phyloP scores from a whole-genome alignment of 2,797 vertebrate genomes.

The Nannoperca obscura region DNA sequence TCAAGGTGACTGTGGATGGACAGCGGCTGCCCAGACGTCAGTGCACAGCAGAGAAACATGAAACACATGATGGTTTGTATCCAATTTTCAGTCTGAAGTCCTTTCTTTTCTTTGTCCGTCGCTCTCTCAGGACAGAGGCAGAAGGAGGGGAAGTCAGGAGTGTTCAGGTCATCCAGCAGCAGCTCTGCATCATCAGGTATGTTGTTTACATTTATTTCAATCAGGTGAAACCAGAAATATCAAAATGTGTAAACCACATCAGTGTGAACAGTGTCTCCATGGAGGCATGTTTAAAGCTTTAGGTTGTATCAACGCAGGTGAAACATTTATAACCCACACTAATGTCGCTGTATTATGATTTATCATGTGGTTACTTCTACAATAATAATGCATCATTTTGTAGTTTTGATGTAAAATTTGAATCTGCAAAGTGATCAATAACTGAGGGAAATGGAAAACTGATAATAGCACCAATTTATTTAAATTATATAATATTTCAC shows the following conservation, averaged over 20 bases:
- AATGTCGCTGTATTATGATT: not conserved
- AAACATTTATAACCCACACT: not conserved
- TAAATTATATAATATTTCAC: not conserved
- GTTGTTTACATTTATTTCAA: not conserved
- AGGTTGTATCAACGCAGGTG: not conserved
- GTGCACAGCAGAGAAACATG: constrained; percentile 45
- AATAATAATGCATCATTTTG: not conserved
- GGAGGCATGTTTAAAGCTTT: not conserved
- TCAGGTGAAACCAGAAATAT: not conserved
- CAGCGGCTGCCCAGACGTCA: constrained; percentile 94
- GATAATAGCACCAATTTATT: not conserved
- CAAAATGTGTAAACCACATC: too few relatives aligned
- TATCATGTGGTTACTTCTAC: not conserved
- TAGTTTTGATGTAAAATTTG: not conserved
- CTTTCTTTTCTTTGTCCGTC: not conserved
- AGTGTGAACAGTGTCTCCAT: too few relatives aligned
- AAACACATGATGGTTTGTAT: accelerated
- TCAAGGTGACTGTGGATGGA: constrained; percentile 96
- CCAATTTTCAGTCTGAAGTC: not conserved
- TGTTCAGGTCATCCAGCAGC: constrained; percentile 51
- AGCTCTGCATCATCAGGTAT: constrained; percentile 55
- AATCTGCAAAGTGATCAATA: not conserved
- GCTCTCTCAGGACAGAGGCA: constrained; percentile 72
- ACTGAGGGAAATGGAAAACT: not conserved
- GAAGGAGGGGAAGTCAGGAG: constrained; percentile 63